A percentile compares a stretch with the other conserved stretches of the same genome.
Conservation (phyloP, 2,888 invertebrate species). For the Mayetiola destructor region DNA sequence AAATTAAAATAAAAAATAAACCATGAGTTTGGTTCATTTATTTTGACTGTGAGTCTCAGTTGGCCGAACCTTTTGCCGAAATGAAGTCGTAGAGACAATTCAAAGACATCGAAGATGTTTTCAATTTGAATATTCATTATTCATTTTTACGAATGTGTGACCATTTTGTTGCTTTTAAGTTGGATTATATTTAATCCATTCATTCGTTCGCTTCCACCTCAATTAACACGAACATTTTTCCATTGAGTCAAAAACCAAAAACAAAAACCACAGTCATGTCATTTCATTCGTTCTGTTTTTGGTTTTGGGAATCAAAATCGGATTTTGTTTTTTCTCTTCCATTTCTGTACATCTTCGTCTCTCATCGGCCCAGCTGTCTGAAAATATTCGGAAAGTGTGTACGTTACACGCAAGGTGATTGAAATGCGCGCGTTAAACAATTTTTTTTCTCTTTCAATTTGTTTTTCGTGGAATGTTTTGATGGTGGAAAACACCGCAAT, state of each 20-base stretch:
- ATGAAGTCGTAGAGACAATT: slow-evolving; percentile 6
- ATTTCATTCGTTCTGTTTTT: slow-evolving; percentile 7
- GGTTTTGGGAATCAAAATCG: no score
- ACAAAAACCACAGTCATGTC: background rate
- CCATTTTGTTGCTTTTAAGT: background rate
- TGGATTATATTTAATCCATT: background rate
- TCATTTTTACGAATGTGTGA: background rate
- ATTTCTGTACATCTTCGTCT: background rate
- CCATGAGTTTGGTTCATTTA: background rate
- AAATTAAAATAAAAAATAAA: no score
- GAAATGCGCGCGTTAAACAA: background rate
- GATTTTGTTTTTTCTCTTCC: no score
- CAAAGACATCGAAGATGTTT: no score
- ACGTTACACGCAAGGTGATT: background rate
- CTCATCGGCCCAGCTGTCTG: background rate
- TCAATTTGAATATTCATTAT: slow-evolving; percentile 3
- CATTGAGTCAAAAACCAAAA: no score
- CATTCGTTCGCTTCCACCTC: background rate
- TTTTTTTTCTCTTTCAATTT: background rate
- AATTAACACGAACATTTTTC: background rate
- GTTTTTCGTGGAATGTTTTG: slow-evolving; percentile 1
- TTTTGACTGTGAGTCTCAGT: no score
- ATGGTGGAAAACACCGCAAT: slow-evolving; percentile 12
- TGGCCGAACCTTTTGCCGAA: no score
- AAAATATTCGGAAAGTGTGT: no score